phyloP scores from a whole-genome alignment of 2,113 vertebrate species.

The Zosterops lateralis region DNA sequence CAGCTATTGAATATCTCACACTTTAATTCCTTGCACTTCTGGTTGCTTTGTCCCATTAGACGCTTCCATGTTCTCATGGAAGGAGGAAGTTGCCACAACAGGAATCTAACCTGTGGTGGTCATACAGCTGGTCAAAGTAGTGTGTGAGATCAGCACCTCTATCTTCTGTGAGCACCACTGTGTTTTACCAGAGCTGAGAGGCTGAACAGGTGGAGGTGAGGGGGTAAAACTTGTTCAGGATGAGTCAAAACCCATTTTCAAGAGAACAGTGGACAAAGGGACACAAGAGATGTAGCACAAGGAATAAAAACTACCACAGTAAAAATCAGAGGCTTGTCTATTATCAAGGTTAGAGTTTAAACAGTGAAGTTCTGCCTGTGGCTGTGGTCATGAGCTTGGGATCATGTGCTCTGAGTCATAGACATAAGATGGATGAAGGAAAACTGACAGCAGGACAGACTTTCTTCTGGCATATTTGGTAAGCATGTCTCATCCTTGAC shows the following conservation, averaged over 20 bases:
- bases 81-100: background rate
- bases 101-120: background rate
- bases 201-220: background rate
- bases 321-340: background rate
- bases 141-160: background rate
- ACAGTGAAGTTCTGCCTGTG: background rate
- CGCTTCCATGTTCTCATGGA: background rate
- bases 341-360: background rate
- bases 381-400: background rate
- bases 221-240: background rate
- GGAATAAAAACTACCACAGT: background rate
- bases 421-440: background rate
- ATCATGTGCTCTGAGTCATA: background rate
- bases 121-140: fast-evolving
- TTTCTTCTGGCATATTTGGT: background rate
- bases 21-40: background rate
- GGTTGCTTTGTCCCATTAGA: background rate
- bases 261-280: background rate
- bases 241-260: background rate
- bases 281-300: background rate
- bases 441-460: background rate
- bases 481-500: background rate
- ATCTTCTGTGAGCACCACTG: background rate
- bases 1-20: background rate
- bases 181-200: background rate